phyloP scores from a whole-genome alignment of 1,140 invertebrate genomes.

The Octopus sinensis region DNA sequence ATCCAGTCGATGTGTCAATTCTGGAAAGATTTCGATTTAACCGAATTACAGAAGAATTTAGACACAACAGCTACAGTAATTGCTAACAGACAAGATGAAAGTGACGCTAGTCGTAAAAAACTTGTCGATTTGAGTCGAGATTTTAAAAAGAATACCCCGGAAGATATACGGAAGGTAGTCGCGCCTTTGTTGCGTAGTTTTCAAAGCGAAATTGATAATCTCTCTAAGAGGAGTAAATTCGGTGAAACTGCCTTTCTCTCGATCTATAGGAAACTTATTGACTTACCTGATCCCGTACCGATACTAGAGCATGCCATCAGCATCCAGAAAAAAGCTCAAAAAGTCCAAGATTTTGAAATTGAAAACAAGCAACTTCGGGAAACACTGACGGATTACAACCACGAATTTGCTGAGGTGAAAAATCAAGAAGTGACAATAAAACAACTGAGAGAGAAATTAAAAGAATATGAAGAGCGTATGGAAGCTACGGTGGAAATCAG shows the following conservation, averaged over 20 bases:
- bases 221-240: slow-evolving; percentile 62
- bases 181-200: slow-evolving; percentile 63
- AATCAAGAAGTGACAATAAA: slow-evolving; percentile 63
- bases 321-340: slow-evolving; percentile 59
- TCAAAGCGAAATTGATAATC: slow-evolving; percentile 61
- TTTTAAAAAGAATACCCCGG: slow-evolving; percentile 62
- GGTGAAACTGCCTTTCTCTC: slow-evolving; percentile 62
- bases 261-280: slow-evolving; percentile 62
- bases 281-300: slow-evolving; percentile 61
- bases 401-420: slow-evolving; percentile 63
- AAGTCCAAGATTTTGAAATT: slow-evolving; percentile 60
- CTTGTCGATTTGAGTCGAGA: slow-evolving; percentile 62
- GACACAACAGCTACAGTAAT: slow-evolving; percentile 62
- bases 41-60: slow-evolving; percentile 60
- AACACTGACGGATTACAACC: slow-evolving; percentile 62
- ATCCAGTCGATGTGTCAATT: slow-evolving; percentile 59
- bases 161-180: slow-evolving; percentile 61
- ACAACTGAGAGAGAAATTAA: slow-evolving; percentile 57
- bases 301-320: slow-evolving; percentile 58
- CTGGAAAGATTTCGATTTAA: slow-evolving; percentile 61
- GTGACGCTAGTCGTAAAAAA: slow-evolving; percentile 60
- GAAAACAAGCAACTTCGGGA: slow-evolving; percentile 62
- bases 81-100: slow-evolving; percentile 62
- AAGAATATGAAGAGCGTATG: slow-evolving; percentile 58
- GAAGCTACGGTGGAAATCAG: slow-evolving; percentile 55